Evolutionary conservation across 2,888 invertebrate genomes (phyloP).

Genomic region (Melanchra persicariae): DNA sequence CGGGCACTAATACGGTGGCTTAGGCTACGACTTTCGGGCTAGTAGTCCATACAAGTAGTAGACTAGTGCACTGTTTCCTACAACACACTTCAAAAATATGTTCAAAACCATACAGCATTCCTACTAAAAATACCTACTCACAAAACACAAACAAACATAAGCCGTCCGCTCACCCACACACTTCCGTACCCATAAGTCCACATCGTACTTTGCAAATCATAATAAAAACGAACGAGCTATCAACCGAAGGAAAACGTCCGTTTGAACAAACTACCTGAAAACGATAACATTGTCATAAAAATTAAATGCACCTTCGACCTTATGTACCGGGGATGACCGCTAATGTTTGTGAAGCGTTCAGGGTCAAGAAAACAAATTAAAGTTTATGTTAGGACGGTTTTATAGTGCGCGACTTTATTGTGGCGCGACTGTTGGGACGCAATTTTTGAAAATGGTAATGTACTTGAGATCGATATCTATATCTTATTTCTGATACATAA

Average conservation of each 20-base stretch:
- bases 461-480: neutral
- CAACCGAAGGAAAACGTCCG: constrained; percentile 44
- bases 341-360: constrained; percentile 28
- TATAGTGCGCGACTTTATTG: constrained; percentile 6
- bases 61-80: too few species aligned
- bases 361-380: constrained; percentile 41
- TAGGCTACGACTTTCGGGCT: too few species aligned
- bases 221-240: constrained; percentile 53
- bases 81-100: too few species aligned
- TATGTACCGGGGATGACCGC: constrained; percentile 23
- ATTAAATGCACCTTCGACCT: constrained; percentile 53
- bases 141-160: constrained; percentile 3
- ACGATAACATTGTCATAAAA: constrained; percentile 59
- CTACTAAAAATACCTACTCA: neutral
- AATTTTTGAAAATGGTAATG: neutral
- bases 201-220: constrained; percentile 26
- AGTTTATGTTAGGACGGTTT: neutral
- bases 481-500: neutral
- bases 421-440: constrained; percentile 11
- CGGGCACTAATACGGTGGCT: too few species aligned
- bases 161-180: neutral
- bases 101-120: too few species aligned
- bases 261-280: constrained; percentile 43
- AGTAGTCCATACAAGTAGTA: too few species aligned
- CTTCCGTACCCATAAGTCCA: constrained; percentile 1